Evolutionary conservation across 1,140 invertebrate species (phyloP).

Genomic region (Coelopa frigida): DNA sequence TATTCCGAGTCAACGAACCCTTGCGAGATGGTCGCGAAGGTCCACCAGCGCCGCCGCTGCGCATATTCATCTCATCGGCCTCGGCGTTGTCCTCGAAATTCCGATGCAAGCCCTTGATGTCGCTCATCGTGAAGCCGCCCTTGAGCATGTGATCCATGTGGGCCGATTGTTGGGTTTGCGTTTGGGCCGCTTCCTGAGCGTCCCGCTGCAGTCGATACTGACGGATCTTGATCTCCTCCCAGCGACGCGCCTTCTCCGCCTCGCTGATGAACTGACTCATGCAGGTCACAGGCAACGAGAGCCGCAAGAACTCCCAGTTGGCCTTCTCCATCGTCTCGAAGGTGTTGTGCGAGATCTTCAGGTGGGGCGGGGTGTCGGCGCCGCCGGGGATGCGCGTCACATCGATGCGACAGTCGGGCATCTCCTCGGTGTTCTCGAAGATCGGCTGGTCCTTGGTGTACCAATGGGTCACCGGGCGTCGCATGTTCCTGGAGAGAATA

Average conservation of each 20-base stretch:
- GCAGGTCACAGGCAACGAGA: slow-evolving; percentile 96
- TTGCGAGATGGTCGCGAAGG: slow-evolving; percentile 67
- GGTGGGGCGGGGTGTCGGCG: slow-evolving; percentile 85
- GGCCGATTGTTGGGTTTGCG: slow-evolving; percentile 44
- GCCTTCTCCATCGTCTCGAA: slow-evolving; percentile 98
- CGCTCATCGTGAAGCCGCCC: slow-evolving; percentile 87
- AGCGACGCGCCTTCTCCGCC: slow-evolving; percentile 70
- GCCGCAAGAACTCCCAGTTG: slow-evolving; percentile 93
- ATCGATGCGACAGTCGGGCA: slow-evolving; percentile 79
- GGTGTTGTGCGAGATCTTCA: slow-evolving; percentile 96
- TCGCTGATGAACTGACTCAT: slow-evolving; percentile 82
- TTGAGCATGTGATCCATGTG: slow-evolving; percentile 88
- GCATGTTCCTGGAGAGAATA: slow-evolving; percentile 84
- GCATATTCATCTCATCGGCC: slow-evolving; percentile 56
- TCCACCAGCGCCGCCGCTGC: no score
- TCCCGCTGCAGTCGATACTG: slow-evolving; percentile 70
- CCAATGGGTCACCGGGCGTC: slow-evolving; percentile 93
- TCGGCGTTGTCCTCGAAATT: slow-evolving; percentile 79
- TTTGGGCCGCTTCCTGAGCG: slow-evolving; percentile 54
- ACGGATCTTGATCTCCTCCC: slow-evolving; percentile 83
- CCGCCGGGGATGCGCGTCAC: slow-evolving; percentile 86
- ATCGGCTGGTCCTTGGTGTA: slow-evolving; percentile 96
- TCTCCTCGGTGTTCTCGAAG: slow-evolving; percentile 91
- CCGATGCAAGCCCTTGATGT: slow-evolving; percentile 82
- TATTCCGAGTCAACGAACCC: slow-evolving; percentile 59